Evolutionary conservation across 2,113 vertebrate species (phyloP).

Genomic region (Bujurquina vittata): DNA sequence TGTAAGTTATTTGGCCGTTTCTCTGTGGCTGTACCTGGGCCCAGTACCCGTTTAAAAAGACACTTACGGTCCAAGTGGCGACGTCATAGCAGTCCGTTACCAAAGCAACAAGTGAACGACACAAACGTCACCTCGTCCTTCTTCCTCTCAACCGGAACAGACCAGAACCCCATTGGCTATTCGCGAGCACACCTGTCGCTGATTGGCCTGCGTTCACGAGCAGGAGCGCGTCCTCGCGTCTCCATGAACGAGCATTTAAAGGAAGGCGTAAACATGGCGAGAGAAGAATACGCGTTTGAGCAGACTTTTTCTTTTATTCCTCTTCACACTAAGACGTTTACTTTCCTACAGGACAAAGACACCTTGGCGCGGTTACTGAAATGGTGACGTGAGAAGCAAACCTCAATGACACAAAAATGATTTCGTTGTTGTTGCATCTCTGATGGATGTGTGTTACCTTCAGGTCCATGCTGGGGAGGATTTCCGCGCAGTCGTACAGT

Average conservation of each 20-base stretch:
- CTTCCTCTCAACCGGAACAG: neutral
- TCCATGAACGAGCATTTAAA: neutral
- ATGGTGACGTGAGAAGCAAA: constrained; percentile 67
- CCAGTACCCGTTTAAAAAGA: neutral
- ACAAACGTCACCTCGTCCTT: neutral
- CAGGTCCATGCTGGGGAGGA: constrained; percentile 82
- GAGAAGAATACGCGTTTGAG: constrained; percentile 30
- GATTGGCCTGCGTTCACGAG: constrained; percentile 4
- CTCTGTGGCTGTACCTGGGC: no score
- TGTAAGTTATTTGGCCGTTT: neutral
- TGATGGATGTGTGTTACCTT: neutral
- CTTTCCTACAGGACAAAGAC: constrained; percentile 66
- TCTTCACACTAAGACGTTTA: constrained; percentile 52
- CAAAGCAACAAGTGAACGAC: constrained; percentile 47
- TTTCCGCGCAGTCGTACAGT: constrained; percentile 74
- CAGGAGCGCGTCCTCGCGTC: no score
- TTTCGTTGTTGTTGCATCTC: neutral
- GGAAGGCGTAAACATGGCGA: constrained; percentile 46
- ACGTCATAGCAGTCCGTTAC: constrained; percentile 19
- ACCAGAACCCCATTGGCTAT: constrained; percentile 18
- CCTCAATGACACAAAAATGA: neutral
- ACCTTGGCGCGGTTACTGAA: constrained; percentile 65
- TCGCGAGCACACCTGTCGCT: neutral
- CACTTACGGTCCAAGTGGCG: neutral
- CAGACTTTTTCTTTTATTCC: constrained; percentile 58